phyloP scores from a whole-genome alignment of 2,113 vertebrate species.

The Alectura lathami region DNA sequence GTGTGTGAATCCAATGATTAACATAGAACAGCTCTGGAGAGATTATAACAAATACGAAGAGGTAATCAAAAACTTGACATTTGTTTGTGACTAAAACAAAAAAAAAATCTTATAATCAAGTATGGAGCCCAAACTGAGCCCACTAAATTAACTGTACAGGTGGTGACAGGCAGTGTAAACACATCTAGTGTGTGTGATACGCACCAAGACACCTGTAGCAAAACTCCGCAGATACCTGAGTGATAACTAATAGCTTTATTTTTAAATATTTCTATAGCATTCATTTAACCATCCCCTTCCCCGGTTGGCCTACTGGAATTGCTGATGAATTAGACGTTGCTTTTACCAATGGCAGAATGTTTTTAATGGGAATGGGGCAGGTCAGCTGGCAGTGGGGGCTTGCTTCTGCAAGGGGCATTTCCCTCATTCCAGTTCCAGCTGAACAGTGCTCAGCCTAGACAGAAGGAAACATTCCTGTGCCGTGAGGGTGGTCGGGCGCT shows the following conservation, averaged over 20 bases:
- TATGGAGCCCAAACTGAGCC: neutral
- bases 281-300: neutral
- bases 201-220: neutral
- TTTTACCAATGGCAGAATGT: neutral
- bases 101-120: neutral
- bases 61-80: conserved; percentile 73
- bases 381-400: neutral
- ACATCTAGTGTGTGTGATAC: accelerated
- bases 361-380: neutral
- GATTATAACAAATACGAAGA: conserved; percentile 99
- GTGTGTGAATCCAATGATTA: conserved; percentile 99
- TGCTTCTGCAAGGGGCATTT: conserved; percentile 16
- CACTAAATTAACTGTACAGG: neutral
- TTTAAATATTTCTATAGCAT: neutral
- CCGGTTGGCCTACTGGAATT: neutral
- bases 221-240: neutral
- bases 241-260: neutral
- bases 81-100: neutral
- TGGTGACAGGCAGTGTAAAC: neutral
- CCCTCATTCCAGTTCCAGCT: neutral
- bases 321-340: neutral
- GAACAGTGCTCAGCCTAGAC: too few species aligned
- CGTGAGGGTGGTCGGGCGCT: neutral
- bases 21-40: conserved; percentile 98
- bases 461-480: neutral